A percentile compares a stretch with the other conserved stretches of the same genome.
These are phyloP conservation scores for Halictus ligatus DNA, from an alignment of 2,888 invertebrate genomes.

Conservation along the genomic window DNA sequence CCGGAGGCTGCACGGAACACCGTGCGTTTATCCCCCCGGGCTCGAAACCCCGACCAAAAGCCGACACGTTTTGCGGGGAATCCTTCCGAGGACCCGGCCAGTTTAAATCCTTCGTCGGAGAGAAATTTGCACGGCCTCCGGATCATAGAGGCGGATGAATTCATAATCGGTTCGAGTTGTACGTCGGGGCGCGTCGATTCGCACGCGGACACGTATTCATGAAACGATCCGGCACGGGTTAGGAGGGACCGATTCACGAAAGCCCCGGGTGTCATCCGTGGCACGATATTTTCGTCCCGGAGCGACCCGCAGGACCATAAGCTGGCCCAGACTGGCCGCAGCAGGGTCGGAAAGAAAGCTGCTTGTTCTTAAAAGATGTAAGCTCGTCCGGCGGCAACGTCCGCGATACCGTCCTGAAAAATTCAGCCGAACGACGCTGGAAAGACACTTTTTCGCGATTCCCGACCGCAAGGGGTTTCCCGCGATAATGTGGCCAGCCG, in stretches of 20 bases:
- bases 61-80: not conserved
- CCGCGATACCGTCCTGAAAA: slow-evolving; percentile 69
- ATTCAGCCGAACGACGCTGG: slow-evolving; percentile 74
- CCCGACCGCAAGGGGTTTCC: slow-evolving; percentile 45
- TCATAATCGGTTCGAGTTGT: not conserved
- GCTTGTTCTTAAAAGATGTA: slow-evolving; percentile 72
- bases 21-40: not conserved
- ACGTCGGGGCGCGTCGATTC: not conserved
- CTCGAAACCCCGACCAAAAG: not conserved
- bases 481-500: slow-evolving; percentile 62
- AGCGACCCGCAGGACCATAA: not conserved
- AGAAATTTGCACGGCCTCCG: not conserved
- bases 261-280: not conserved
- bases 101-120: not conserved
- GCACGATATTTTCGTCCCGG: not conserved
- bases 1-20: slow-evolving; percentile 12
- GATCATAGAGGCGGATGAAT: not conserved
- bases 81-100: not conserved
- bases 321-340: not conserved
- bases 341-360: slow-evolving; percentile 28
- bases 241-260: not conserved
- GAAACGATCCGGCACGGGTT: not conserved
- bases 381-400: slow-evolving; percentile 69
- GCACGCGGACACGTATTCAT: not conserved
- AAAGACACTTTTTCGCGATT: slow-evolving; percentile 61